Evolutionary conservation across 2,113 vertebrate genomes (phyloP).

Genomic region (Oreotrochilus melanogaster): DNA sequence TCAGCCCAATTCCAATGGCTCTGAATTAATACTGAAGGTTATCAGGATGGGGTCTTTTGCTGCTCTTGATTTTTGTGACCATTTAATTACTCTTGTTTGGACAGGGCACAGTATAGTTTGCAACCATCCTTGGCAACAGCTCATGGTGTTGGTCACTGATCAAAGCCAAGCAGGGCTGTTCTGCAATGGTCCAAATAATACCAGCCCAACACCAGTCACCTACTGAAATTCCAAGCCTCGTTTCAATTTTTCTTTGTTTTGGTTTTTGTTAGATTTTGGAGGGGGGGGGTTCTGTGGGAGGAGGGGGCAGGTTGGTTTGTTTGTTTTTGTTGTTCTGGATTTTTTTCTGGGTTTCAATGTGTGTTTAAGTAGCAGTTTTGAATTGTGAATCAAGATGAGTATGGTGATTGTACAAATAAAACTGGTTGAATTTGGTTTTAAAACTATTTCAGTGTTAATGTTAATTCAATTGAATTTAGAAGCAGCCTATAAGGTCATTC

Average conservation of each 20-base stretch:
- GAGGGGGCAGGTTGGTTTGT: too few species aligned
- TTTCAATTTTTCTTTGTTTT: not conserved
- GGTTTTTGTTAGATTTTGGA: too few species aligned
- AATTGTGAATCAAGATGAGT: not conserved
- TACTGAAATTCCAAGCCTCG: not conserved
- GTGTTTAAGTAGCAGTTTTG: not conserved
- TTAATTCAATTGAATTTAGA: not conserved
- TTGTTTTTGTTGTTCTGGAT: not conserved
- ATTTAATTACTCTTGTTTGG: not conserved
- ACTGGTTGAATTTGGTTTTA: not conserved
- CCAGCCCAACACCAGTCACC: not conserved
- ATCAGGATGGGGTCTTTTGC: not conserved
- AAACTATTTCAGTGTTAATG: not conserved
- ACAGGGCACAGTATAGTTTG: not conserved
- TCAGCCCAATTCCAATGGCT: not conserved
- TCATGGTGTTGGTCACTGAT: not conserved
- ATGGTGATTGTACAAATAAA: not conserved
- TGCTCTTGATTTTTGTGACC: not conserved
- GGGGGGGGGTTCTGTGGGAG: too few species aligned
- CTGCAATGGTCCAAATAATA: not conserved
- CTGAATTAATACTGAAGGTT: slow-evolving; percentile 13
- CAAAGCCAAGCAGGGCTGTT: not conserved
- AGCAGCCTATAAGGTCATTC: accelerated
- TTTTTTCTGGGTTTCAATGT: not conserved
- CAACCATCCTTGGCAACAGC: not conserved